Evolutionary conservation across 2,888 invertebrate species (phyloP).

Genomic region (Drosophila nr. perissopoda): DNA sequence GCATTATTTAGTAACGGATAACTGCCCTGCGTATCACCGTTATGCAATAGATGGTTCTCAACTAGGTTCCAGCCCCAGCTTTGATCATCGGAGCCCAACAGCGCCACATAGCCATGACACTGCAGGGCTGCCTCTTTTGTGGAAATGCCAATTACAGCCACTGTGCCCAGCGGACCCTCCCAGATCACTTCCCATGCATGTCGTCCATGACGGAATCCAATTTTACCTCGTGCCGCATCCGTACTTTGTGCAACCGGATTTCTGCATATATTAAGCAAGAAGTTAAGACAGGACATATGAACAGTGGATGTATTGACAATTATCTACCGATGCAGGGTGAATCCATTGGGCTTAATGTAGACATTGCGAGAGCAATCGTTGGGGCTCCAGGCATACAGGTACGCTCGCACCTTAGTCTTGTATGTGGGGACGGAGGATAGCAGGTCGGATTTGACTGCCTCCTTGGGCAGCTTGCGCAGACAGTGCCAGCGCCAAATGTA

Average conservation of each 20-base stretch:
- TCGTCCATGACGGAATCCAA: slow-evolving; percentile 95
- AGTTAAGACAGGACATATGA: not conserved
- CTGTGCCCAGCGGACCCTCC: slow-evolving; percentile 99
- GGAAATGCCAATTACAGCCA: slow-evolving; percentile 97
- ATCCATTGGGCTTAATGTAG: slow-evolving; percentile 98
- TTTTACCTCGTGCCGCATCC: slow-evolving; percentile 96
- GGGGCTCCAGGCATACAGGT: slow-evolving; percentile 98
- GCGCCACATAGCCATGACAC: slow-evolving; percentile 97
- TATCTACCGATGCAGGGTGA: slow-evolving; percentile 94
- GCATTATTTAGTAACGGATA: slow-evolving; percentile 98
- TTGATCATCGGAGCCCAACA: slow-evolving; percentile 97
- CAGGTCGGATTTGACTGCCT: slow-evolving; percentile 94
- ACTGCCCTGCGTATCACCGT: slow-evolving; percentile 97
- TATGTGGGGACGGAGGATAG: slow-evolving; percentile 94
- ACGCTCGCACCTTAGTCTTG: slow-evolving; percentile 97
- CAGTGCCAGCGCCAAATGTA: slow-evolving; percentile 98
- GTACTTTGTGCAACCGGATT: slow-evolving; percentile 99
- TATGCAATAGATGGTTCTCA: slow-evolving; percentile 97
- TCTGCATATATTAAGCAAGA: slow-evolving; percentile 85
- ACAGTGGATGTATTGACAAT: not conserved
- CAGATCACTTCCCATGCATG: slow-evolving; percentile 99
- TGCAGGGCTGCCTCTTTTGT: slow-evolving; percentile 97
- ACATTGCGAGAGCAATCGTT: slow-evolving; percentile 98
- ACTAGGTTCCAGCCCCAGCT: slow-evolving; percentile 99
- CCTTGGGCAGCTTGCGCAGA: slow-evolving; percentile 91